Percentiles rank a stretch among this genome's conserved stretches.
These are phyloP conservation scores for Antennarius striatus DNA, from an alignment of 2,113 vertebrate genomes.

Conservation along the genomic window DNA sequence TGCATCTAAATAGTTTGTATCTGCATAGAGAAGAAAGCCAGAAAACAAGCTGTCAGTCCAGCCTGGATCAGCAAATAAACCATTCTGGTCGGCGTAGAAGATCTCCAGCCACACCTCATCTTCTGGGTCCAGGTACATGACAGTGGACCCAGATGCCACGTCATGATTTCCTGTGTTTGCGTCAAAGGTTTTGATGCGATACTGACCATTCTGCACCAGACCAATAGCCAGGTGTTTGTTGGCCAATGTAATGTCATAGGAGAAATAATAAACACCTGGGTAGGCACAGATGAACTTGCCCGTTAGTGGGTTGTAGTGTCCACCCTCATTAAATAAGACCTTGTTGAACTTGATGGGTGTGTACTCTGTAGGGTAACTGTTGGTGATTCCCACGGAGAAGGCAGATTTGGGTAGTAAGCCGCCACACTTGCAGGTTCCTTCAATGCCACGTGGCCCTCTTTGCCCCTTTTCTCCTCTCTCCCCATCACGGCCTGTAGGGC, in stretches of 20 bases:
- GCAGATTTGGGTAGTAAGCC: constrained; percentile 92
- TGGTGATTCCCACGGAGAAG: constrained; percentile 96
- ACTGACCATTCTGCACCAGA: constrained; percentile 94
- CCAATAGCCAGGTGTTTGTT: constrained; percentile 96
- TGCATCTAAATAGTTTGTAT: constrained; percentile 92
- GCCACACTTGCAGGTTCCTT: constrained; percentile 90
- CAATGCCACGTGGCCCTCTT: constrained; percentile 81
- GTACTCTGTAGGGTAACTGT: constrained; percentile 92
- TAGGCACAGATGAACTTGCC: constrained; percentile 97
- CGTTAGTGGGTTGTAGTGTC: constrained; percentile 90
- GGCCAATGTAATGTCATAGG: constrained; percentile 96
- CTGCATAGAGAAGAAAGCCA: constrained; percentile 94
- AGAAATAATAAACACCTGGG: constrained; percentile 96
- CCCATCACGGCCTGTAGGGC: constrained; percentile 82
- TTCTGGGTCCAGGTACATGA: constrained; percentile 92
- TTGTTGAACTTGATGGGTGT: constrained; percentile 95
- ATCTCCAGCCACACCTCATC: constrained; percentile 99
- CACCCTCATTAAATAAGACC: constrained; percentile 92
- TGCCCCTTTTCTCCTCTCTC: constrained; percentile 87
- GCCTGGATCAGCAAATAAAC: constrained; percentile 92
- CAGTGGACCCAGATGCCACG: constrained; percentile 92
- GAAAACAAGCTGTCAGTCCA: constrained; percentile 98
- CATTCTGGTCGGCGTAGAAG: constrained; percentile 94
- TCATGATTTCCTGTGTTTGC: constrained; percentile 98
- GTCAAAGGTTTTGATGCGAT: constrained; percentile 93